Evolutionary conservation across 2,888 invertebrate species (phyloP).

Genomic region (Mimumesa dahlbomi): DNA sequence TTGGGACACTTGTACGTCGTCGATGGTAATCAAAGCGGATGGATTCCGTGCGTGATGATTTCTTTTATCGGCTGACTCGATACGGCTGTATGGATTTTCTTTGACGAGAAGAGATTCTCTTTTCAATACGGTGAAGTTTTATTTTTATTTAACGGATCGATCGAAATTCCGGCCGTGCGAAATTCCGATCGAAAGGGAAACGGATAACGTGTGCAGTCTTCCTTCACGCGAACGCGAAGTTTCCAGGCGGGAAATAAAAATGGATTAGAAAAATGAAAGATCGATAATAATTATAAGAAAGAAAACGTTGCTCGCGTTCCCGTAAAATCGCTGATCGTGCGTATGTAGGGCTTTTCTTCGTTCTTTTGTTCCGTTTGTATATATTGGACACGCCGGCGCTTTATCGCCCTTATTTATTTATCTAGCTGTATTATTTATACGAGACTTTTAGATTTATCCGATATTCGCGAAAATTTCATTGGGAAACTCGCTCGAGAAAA

Average conservation of each 20-base stretch:
- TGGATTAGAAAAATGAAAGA: too few relatives aligned
- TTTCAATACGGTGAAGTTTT: not conserved
- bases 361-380: constrained; percentile 46
- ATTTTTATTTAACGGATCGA: not conserved
- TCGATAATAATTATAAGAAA: too few relatives aligned
- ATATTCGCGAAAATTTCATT: not conserved
- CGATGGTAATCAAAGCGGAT: not conserved
- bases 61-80: not conserved
- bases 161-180: constrained; percentile 3
- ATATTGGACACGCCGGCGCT: constrained; percentile 59
- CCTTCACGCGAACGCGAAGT: constrained; percentile 43
- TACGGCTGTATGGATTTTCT: not conserved
- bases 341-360: constrained; percentile 7
- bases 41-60: not conserved
- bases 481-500: not conserved
- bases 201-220: constrained; percentile 48
- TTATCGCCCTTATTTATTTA: constrained; percentile 70
- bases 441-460: constrained; percentile 1
- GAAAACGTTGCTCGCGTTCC: constrained; percentile 18
- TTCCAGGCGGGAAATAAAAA: constrained; percentile 9
- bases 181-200: constrained; percentile 13
- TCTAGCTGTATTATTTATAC: constrained; percentile 70
- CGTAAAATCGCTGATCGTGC: constrained; percentile 17
- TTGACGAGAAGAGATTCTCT: not conserved
- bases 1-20: not conserved